These are phyloP conservation scores for Hydriomena furcata DNA, from an alignment of 2,888 invertebrate species.

Conservation along the genomic window DNA sequence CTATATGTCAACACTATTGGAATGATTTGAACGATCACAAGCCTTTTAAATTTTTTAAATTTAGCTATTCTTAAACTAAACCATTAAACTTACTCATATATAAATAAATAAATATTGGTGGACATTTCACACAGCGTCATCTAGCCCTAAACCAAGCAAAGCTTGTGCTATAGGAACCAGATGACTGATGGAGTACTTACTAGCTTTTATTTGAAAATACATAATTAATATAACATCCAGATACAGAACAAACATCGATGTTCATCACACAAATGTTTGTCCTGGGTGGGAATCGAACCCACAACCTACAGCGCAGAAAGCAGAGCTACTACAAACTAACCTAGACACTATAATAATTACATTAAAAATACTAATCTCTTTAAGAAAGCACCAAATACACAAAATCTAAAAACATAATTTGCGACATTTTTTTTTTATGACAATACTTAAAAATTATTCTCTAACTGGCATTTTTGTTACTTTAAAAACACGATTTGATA, in stretches of 20 bases:
- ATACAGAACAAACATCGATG: too few relatives aligned
- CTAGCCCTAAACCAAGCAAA: too few relatives aligned
- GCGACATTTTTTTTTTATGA: conserved; percentile 14
- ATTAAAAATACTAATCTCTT: conserved; percentile 45
- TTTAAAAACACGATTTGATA: neutral
- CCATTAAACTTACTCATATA: conserved; percentile 6
- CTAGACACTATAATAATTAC: conserved; percentile 22
- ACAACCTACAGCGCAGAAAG: too few relatives aligned
- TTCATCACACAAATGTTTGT: too few relatives aligned
- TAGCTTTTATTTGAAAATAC: too few relatives aligned
- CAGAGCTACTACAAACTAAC: too few relatives aligned
- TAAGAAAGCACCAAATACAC: conserved; percentile 45
- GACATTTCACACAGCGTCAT: too few relatives aligned
- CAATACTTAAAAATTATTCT: conserved; percentile 6
- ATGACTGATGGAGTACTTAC: too few relatives aligned
- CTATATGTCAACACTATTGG: conserved; percentile 61
- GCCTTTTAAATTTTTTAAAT: conserved; percentile 50
- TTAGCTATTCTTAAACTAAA: neutral
- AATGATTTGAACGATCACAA: conserved; percentile 74
- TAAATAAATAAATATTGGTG: neutral
- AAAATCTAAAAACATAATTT: conserved; percentile 26
- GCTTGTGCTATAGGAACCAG: too few relatives aligned
- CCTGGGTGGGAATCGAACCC: too few relatives aligned
- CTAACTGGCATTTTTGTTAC: neutral
- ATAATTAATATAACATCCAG: too few relatives aligned